Evolutionary conservation across 2,888 invertebrate genomes (phyloP).

Genomic region (Tetanocera ferruginea): DNA sequence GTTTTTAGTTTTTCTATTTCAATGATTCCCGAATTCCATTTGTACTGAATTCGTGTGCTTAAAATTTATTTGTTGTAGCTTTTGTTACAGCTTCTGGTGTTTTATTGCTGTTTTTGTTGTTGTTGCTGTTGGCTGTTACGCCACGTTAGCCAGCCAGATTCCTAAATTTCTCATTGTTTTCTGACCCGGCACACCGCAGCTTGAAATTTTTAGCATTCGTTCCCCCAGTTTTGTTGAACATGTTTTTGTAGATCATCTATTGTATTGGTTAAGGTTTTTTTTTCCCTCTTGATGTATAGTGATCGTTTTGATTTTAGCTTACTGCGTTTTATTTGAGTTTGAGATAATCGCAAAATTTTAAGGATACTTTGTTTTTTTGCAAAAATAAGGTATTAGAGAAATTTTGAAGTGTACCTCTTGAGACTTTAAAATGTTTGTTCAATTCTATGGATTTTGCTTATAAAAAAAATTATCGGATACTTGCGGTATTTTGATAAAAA

Average conservation of each 20-base stretch:
- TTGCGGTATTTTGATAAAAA: too few relatives aligned
- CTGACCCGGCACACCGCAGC: neutral
- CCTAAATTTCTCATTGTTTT: neutral
- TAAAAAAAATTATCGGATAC: too few relatives aligned
- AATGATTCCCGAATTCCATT: slow-evolving; percentile 30
- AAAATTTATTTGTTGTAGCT: neutral
- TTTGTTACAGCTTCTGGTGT: neutral
- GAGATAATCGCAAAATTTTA: neutral
- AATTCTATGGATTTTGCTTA: too few relatives aligned
- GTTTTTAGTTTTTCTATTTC: slow-evolving; percentile 26
- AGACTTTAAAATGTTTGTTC: too few relatives aligned
- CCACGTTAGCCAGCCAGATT: neutral
- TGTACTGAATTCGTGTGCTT: slow-evolving; percentile 18
- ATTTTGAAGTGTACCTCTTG: too few relatives aligned
- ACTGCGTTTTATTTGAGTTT: neutral
- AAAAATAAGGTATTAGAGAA: neutral
- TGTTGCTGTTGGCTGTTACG: slow-evolving; percentile 2
- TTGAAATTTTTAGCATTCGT: neutral
- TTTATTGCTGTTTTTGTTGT: neutral
- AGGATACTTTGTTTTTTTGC: neutral
- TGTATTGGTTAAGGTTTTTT: neutral
- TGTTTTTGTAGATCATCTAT: neutral
- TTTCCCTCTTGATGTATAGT: neutral
- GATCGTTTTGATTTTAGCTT: neutral
- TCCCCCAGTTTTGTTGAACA: neutral